Evolutionary conservation across 1,140 invertebrate species (phyloP).

Genomic region (Aethina tumida): DNA sequence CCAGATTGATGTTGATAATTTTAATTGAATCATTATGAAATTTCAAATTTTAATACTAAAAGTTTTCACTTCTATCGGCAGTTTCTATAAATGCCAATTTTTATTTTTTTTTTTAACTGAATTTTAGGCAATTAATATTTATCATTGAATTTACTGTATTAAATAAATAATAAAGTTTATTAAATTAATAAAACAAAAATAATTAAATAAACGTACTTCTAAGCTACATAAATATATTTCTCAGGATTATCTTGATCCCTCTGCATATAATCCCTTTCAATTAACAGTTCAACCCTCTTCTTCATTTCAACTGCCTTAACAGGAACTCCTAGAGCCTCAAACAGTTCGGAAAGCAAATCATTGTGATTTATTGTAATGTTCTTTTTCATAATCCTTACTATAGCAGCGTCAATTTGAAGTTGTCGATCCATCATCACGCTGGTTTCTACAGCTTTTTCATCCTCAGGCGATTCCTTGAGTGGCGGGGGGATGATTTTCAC

Average conservation of each 20-base stretch:
- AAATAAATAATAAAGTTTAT: too few relatives aligned
- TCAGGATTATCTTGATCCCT: constrained; percentile 26
- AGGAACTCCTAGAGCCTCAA: constrained; percentile 93
- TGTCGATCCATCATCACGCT: constrained; percentile 95
- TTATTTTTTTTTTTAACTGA: too few relatives aligned
- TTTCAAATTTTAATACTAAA: too few relatives aligned
- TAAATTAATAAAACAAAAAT: too few relatives aligned
- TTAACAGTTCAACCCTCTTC: constrained; percentile 29
- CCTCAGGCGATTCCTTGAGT: constrained; percentile 93
- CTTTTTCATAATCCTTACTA: constrained; percentile 99
- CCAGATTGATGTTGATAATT: too few relatives aligned
- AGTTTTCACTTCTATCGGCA: too few relatives aligned
- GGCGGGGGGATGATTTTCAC: constrained; percentile 99
- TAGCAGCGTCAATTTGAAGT: constrained; percentile 98
- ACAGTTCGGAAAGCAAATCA: constrained; percentile 88
- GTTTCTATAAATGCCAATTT: too few relatives aligned
- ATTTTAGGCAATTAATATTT: too few relatives aligned
- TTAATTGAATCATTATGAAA: too few relatives aligned
- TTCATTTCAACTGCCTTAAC: constrained; percentile 54
- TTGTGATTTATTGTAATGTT: constrained; percentile 89
- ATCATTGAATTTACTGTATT: too few relatives aligned
- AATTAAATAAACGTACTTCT: constrained; percentile 7
- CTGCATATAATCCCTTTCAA: constrained; percentile 30
- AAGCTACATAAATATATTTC: constrained; percentile 30
- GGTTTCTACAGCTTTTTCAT: constrained; percentile 94